A percentile compares a stretch with the other conserved stretches of the same genome.
These are phyloP conservation scores for Lepidurus packardi DNA, from an alignment of 1,140 invertebrate genomes.

Conservation along the genomic window DNA sequence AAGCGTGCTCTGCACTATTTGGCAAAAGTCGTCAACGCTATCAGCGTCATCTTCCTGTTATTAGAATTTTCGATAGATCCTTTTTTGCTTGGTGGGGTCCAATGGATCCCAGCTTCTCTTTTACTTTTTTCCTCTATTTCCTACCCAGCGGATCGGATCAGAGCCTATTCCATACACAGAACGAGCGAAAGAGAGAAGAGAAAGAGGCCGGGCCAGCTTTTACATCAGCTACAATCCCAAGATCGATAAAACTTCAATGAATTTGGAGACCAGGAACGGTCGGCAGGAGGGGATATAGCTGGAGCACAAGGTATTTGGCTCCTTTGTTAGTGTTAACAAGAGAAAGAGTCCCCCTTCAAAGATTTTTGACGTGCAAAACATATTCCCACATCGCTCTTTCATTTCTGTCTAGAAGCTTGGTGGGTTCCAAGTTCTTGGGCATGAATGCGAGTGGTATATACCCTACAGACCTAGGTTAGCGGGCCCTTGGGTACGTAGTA, in stretches of 20 bases:
- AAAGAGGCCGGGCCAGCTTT: slow-evolving; percentile 3
- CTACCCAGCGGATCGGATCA: not conserved
- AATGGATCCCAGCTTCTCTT: not conserved
- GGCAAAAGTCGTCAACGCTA: not conserved
- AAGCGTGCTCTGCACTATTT: not conserved
- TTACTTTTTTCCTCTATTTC: not conserved
- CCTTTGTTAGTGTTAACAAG: slow-evolving; percentile 15
- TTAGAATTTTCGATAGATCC: not conserved
- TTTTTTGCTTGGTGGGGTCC: not conserved
- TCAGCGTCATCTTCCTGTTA: not conserved
- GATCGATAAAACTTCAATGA: slow-evolving; percentile 22
- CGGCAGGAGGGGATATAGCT: not conserved
- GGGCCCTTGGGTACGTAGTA: no score
- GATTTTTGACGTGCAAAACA: slow-evolving; percentile 13
- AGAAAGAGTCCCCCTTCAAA: not conserved
- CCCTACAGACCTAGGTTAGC: no score
- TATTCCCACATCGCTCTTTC: not conserved
- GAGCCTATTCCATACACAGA: not conserved
- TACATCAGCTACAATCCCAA: slow-evolving; percentile 5
- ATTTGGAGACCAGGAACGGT: slow-evolving; percentile 2
- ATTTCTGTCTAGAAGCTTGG: not conserved
- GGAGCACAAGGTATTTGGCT: slow-evolving; percentile 2
- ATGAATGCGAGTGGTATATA: no score
- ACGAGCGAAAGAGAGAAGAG: not conserved
- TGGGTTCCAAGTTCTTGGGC: no score